Base-by-base conservation (phyloP, 2,888 invertebrate species). In the Metalampra italica region DNA sequence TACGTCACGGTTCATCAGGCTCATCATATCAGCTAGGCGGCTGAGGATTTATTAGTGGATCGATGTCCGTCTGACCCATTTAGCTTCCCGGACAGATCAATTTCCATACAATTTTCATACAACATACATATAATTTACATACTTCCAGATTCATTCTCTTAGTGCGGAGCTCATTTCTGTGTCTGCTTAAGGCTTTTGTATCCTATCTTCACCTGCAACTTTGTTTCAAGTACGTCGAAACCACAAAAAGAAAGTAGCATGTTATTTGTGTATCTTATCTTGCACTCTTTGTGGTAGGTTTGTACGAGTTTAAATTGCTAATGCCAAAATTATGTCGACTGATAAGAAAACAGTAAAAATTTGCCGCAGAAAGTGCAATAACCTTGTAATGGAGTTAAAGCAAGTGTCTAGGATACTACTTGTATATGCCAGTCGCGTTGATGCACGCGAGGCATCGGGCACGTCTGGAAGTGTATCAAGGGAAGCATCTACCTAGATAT, bases 401-500 rank as follows among this genome's bases (percentile, higher is more conserved):
- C 34, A 45, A 62, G 56, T n/a, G n/a, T 9, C 52, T 47, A 56
- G 51, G 3, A 9, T 8, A 43, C 14, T 12, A 43, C 30, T 40
- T 43, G 12, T 47, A 44, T 42, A 45, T 51, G 45, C 45, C 12
- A 43, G 47, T 46, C 45, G 43, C 62, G 64, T 64, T 67, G 58
- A 52, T 51, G 56, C 61, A 49, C 56, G 65, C 64, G 66, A 63
- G 63, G 54, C 71, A 59, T 62, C 64, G 55, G 50, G 67, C 48
- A 45, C 43, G 12, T 38, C 9, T 29, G 29, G 29, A 41, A 29
- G n/a, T n/a, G 14, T 46, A 42, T 46, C 29, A 29, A 39, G 14
- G 8, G 15, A 29, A 42, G 5, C 22, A 22, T 22, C 22, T 22
- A 22, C 22, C 22, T 22, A 22, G 2, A 22, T 22, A n/a, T 39